Evolutionary conservation across 2,888 invertebrate species (phyloP), one percentile per base, ranked within the genome.

Genomic region (Lingula anatina): DNA sequence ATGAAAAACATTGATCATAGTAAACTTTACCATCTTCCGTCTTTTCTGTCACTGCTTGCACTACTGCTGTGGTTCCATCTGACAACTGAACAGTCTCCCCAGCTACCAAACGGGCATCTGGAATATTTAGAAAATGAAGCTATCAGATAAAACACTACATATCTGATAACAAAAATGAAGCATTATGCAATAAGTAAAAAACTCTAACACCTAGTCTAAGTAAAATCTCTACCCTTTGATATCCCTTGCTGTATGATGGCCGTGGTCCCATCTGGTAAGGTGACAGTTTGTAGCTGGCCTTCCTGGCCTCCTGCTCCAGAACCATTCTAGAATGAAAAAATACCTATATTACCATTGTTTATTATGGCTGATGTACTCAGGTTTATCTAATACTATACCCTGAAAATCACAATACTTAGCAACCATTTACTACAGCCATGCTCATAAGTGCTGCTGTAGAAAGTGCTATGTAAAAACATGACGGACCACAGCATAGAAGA

Each of bases 61-160:
- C 63, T 21, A 70, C 56, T n/a, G 71, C 73, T 23, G 71, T 68
- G 5, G 64, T 68, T 5, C 73, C 73, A 61, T 73, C 71, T 47
- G 71, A 70, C 39, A 73, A 52, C 20, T 69, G 70, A 5, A 73
- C 65, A 2, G 72, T 63, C 49, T 71, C 70, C 3, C 72, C 73
- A 45, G 70, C 71, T 24, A 66, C 48, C 47, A 72, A 62, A 46
- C 70, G 70, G 4, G 59, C 59, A 46, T 56, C 64, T 59, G 47
- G 12, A 28, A 35, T 20, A 26, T 18, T 9, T 20, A 24, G 23
- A 41, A 7, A 38, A 3, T 3, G 25, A 20, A 9, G 24, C 36
- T 38, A 36, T 38, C 35, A 31, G 21, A 31, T 20, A 28, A 25
- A 35, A 39, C 26, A 15, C 26, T 21, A 27, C 9, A 44, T 4